Evolutionary conservation across 2,888 invertebrate genomes (phyloP), one percentile per base, ranked within the genome.

Genomic region (Thymelicus lineola): DNA sequence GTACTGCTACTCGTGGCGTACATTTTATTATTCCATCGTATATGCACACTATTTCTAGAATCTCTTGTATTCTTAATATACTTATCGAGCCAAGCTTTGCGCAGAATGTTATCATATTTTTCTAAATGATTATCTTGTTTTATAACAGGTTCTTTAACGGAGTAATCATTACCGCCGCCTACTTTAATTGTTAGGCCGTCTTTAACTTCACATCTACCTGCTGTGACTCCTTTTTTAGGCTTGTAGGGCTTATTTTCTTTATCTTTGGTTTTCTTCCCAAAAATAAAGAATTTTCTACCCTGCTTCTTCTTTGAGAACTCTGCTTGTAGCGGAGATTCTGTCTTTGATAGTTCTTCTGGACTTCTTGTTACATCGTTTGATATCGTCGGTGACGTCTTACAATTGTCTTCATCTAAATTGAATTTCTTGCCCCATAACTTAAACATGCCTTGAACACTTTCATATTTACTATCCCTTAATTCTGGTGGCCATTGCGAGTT

Each of bases 381-480:
- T 59, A 75, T 75, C 1, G 78, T 77, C 63, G 77, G 77, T 0
- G 75, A 61, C 50, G 75, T 76, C 17, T 77, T 76, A 63, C 12
- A 70, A 14, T 61, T 66, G 9, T 82, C 81, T n/a, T 87, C 86
- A 50, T 89, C 88, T 7, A 88, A 80, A 74, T 90, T 83, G 38
- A 89, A 87, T 75, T 87, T 90, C 68, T 87, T 88, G 0, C 88
- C 86, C 90, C 90, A 90, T 48, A 89, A 73, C 72, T 88, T 89
- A 69, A 91, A 90, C 89, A 89, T 90, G 2, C 85, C 86, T 78
- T 85, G 86, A 1, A 86, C 89, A 4, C 84, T 83, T 74, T 86
- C 86, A 15, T 74, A 75, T 35, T 87, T 86, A 63, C 79, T 82
- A 7, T 85, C 85, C 0, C 80, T 75, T 17, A 79, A 74, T 55